Evolutionary conservation across 1,140 invertebrate genomes (phyloP).

Genomic region (Drosophila serrata): DNA sequence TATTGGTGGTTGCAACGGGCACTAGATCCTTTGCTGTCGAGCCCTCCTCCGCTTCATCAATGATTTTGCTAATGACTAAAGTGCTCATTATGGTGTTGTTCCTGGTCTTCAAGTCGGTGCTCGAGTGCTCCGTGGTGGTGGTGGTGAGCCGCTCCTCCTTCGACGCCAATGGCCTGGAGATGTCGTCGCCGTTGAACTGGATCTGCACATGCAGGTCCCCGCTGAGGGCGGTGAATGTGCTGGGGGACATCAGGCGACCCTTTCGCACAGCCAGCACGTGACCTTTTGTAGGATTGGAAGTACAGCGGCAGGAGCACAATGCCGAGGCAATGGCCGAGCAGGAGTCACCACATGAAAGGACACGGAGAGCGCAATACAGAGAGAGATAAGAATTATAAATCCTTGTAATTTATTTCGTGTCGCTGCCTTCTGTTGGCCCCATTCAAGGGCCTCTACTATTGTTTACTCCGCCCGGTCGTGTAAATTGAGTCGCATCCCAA

Average conservation of each 20-base stretch:
- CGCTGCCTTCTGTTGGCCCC: slow-evolving; percentile 23
- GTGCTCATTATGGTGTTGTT: slow-evolving; percentile 83
- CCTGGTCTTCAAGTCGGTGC: slow-evolving; percentile 41
- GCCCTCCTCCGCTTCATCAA: slow-evolving; percentile 66
- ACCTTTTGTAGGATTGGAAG: slow-evolving; percentile 78
- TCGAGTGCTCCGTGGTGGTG: slow-evolving; percentile 57
- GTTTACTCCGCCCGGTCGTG: slow-evolving; percentile 42
- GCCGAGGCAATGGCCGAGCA: slow-evolving; percentile 19
- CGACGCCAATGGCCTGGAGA: slow-evolving; percentile 7
- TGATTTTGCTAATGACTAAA: slow-evolving; percentile 85
- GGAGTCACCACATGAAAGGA: slow-evolving; percentile 26
- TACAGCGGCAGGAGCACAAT: slow-evolving; percentile 25
- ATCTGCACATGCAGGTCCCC: slow-evolving; percentile 88
- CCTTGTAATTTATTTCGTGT: slow-evolving; percentile 78
- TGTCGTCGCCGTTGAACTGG: slow-evolving; percentile 70
- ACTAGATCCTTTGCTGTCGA: neutral
- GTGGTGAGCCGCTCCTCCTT: slow-evolving; percentile 22
- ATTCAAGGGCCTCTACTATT: slow-evolving; percentile 38
- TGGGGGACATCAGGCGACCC: slow-evolving; percentile 85
- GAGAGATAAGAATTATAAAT: slow-evolving; percentile 78
- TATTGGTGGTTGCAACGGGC: slow-evolving; percentile 6
- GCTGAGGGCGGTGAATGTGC: slow-evolving; percentile 88
- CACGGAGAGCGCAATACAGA: slow-evolving; percentile 10
- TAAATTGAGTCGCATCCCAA: slow-evolving; percentile 53
- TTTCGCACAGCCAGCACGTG: slow-evolving; percentile 84